Conservation (phyloP, 2,888 invertebrate species). For the Orchestes rusci region DNA sequence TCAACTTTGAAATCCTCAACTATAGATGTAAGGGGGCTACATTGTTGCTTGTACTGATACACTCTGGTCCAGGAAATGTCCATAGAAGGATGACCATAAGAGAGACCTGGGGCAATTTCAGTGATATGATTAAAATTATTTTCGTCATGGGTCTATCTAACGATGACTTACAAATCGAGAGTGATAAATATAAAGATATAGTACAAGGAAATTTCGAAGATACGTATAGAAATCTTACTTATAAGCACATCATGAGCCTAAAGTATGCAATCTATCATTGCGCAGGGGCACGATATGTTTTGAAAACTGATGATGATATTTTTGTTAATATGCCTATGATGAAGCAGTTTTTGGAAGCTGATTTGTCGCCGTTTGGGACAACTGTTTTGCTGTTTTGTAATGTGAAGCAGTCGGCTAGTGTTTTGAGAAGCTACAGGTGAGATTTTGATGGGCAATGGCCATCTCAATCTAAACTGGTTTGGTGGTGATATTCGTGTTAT, state of each 20-base stretch:
- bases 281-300: constrained; percentile 53
- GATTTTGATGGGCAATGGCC: too few relatives aligned
- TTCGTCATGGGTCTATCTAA: constrained; percentile 59
- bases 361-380: constrained; percentile 55
- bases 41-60: constrained; percentile 43
- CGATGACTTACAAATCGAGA: constrained; percentile 44
- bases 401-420: constrained; percentile 33
- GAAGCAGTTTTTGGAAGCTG: constrained; percentile 50
- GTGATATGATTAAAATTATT: constrained; percentile 51
- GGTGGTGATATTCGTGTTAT: too few relatives aligned
- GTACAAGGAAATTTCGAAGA: constrained; percentile 72
- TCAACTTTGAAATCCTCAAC: constrained; percentile 53
- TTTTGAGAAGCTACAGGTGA: constrained; percentile 49
- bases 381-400: constrained; percentile 59
- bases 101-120: constrained; percentile 60
- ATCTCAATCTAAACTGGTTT: too few relatives aligned
- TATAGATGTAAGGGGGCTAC: constrained; percentile 37
- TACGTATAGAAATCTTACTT: constrained; percentile 73
- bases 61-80: constrained; percentile 61
- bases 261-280: constrained; percentile 72
- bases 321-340: constrained; percentile 62
- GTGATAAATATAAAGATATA: constrained; percentile 55
- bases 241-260: constrained; percentile 76
- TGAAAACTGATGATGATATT: constrained; percentile 74
- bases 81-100: constrained; percentile 61